Base-by-base conservation (phyloP, 2,888 invertebrate species). In the Hyposoter dolosus region DNA sequence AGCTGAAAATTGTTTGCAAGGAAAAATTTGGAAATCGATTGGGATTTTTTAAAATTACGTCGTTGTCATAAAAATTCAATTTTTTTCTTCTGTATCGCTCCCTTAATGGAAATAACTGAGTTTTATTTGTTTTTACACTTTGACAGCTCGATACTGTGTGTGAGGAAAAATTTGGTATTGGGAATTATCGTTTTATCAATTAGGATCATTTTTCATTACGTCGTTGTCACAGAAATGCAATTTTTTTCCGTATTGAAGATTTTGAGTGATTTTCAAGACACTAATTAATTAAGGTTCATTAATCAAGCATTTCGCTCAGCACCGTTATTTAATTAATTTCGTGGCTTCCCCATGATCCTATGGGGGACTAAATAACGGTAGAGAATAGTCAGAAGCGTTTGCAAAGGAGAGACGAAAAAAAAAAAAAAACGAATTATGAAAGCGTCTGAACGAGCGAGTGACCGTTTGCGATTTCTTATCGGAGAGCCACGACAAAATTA, bases 361-460 rank as follows among this genome's bases (percentile, higher is more conserved):
- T 3, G 9, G 0, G 1, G 5, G n/a, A 43, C 19, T 19, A 19
- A 32, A 50, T 9, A n/a, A 65, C 35, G 65, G 6, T n/a, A 17
- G 10, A 17, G n/a, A 47, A 7, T 45, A n/a, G 9, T 71, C 35
- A 12, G 32, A 35, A 50, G 15, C 12, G 32, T 43, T 35, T 56
- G 5, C 6, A 17, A 56, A 35, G n/a, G 17, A 40, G 5, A 19
- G 19, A 43, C 2, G 7, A 40, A 35, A 63, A 60, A 75, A 43
- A 43, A 40, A 35, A 63, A 60, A 75, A 43, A 43, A 12, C 7
- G 19, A 28, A 23, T 50, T 10, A 56, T 15, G 19, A 56, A 40
- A 72, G 10, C n/a, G 71, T 35, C 32, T 3, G 15, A 74, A 47
- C 40, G 40, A 74, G 50, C 15, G 66, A 47, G 28, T 77, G 28